A percentile compares a stretch with the other conserved stretches of the same genome.
Conservation (phyloP, 2,888 invertebrate species). For the Conomelus anceps region DNA sequence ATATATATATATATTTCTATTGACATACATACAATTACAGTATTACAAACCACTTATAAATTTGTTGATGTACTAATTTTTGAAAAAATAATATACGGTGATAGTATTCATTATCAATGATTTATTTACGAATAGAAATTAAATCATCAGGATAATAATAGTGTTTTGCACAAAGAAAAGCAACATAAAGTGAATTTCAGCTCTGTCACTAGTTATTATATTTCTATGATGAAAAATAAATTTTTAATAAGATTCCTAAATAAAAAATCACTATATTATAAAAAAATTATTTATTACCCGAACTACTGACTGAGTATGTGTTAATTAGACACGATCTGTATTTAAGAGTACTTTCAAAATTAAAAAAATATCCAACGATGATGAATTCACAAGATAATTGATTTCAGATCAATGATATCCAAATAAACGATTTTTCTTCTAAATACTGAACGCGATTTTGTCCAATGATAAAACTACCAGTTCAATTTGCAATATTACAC, state of each 20-base stretch:
- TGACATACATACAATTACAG: not conserved
- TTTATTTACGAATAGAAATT: no score
- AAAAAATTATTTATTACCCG: no score
- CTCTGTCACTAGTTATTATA: no score
- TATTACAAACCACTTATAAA: not conserved
- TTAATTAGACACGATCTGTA: not conserved
- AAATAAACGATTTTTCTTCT: not conserved
- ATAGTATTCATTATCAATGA: no score
- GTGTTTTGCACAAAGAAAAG: no score
- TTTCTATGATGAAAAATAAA: no score
- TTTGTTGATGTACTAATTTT: not conserved
- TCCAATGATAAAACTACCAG: not conserved
- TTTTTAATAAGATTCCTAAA: no score
- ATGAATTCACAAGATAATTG: not conserved
- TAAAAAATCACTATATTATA: no score
- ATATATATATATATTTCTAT: not conserved
- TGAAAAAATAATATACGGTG: not conserved
- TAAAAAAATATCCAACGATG: not conserved
- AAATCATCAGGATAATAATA: no score
- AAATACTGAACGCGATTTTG: not conserved
- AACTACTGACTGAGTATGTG: not conserved
- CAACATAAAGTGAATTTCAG: no score
- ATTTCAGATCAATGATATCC: not conserved
- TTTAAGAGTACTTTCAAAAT: not conserved
- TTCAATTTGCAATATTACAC: not conserved